Evolutionary conservation across 23 tunicate genomes (phyloP).

Genomic region (Trididemnum nubilum): DNA sequence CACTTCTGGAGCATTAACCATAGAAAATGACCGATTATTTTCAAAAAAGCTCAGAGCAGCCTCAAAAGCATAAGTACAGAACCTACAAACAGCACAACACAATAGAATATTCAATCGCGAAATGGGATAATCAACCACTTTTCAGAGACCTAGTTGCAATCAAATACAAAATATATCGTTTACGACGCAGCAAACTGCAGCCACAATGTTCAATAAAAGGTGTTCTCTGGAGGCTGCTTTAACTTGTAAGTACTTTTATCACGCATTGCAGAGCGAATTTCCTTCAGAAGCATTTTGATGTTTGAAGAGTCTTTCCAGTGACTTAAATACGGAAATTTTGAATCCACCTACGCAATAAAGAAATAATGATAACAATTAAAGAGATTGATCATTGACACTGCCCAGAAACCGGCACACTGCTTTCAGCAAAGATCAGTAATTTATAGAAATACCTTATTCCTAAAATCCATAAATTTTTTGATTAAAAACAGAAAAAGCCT

Average conservation of each 20-base stretch:
- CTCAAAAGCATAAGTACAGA: neutral
- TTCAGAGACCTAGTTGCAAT: neutral
- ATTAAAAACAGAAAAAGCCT: no score
- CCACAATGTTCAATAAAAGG: slow-evolving; percentile 6
- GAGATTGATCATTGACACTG: no score
- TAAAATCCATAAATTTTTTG: no score
- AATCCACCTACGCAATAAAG: neutral
- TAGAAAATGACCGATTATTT: no score
- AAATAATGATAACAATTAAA: neutral
- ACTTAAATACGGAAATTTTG: slow-evolving; percentile 4
- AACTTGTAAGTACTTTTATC: slow-evolving; percentile 31
- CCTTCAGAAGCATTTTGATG: slow-evolving; percentile 51
- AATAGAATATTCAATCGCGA: neutral
- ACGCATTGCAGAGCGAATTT: slow-evolving; percentile 51
- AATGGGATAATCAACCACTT: neutral
- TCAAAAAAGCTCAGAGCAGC: no score
- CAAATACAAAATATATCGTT: neutral
- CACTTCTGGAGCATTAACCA: no score
- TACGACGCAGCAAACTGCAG: neutral
- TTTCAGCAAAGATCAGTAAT: no score
- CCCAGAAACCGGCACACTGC: no score
- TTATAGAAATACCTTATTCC: no score
- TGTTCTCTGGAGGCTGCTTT: slow-evolving; percentile 77
- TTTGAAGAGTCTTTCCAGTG: slow-evolving; percentile 42
- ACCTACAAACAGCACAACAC: neutral